Evolutionary conservation across 37 sponge, comb jelly and placozoan genomes (phyloP).

Genomic region (Tethya wilhelma): DNA sequence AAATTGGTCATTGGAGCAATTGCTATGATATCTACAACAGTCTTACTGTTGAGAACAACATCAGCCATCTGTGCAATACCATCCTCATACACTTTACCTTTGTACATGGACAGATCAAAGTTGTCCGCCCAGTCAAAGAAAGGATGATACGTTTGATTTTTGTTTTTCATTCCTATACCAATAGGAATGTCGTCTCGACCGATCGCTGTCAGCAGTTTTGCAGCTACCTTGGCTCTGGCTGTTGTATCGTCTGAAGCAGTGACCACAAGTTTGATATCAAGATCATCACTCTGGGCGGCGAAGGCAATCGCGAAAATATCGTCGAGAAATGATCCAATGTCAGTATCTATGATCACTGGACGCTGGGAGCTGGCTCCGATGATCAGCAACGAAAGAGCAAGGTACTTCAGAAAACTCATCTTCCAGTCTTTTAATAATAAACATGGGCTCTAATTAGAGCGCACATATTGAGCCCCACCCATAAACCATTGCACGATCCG

Average conservation of each 20-base stretch:
- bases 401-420: too few relatives aligned
- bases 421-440: too few relatives aligned
- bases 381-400: too few relatives aligned
- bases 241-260: constrained; percentile 71
- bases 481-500: too few relatives aligned
- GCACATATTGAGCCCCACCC: too few relatives aligned
- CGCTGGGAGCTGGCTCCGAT: too few relatives aligned
- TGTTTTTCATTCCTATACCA: constrained; percentile 60
- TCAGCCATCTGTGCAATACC: constrained; percentile 70
- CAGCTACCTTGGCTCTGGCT: constrained; percentile 64
- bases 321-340: constrained; percentile 75
- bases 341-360: constrained; percentile 88
- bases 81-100: constrained; percentile 61
- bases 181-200: constrained; percentile 73
- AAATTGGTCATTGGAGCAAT: constrained; percentile 82
- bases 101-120: constrained; percentile 46
- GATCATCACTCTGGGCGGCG: constrained; percentile 46
- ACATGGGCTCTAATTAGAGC: too few relatives aligned
- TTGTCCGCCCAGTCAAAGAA: constrained; percentile 59
- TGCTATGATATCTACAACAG: constrained; percentile 59
- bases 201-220: constrained; percentile 53
- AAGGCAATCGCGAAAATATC: constrained; percentile 69
- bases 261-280: constrained; percentile 73
- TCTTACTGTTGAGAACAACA: constrained; percentile 17
- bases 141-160: constrained; percentile 22